Evolutionary conservation across 2,888 invertebrate genomes (phyloP).

Genomic region (Pasiphila rectangulata): DNA sequence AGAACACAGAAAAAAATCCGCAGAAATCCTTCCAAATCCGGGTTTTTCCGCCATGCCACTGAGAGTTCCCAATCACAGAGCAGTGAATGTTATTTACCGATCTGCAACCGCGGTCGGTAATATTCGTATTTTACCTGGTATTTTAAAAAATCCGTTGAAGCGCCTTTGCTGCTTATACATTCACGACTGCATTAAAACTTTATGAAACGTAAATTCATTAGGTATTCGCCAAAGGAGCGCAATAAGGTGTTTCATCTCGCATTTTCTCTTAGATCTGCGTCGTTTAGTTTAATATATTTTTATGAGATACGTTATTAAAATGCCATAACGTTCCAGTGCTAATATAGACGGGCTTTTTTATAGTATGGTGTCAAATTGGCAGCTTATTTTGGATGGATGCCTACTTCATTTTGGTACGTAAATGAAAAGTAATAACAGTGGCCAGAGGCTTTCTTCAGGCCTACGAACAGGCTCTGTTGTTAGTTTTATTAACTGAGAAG

Average conservation of each 20-base stretch:
- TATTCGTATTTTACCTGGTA: constrained; percentile 3
- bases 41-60: too few species aligned
- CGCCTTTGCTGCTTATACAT: constrained; percentile 10
- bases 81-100: constrained; percentile 1
- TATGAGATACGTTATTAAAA: constrained; percentile 21
- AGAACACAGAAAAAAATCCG: too few species aligned
- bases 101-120: constrained; percentile 1
- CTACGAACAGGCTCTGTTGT: too few species aligned
- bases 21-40: too few species aligned
- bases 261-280: constrained; percentile 15
- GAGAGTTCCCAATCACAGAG: too few species aligned
- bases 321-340: constrained; percentile 16
- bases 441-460: too few species aligned
- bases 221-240: constrained; percentile 22
- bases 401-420: too few species aligned
- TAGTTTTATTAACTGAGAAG: too few species aligned
- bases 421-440: too few species aligned
- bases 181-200: constrained; percentile 26
- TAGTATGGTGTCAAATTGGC: neutral
- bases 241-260: constrained; percentile 16
- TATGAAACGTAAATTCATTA: constrained; percentile 27
- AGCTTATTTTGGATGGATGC: too few species aligned
- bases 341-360: constrained; percentile 4
- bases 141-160: neutral
- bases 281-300: constrained; percentile 19